Base-by-base conservation (phyloP, 2,888 invertebrate species). In the Drosophila nr. medialis region DNA sequence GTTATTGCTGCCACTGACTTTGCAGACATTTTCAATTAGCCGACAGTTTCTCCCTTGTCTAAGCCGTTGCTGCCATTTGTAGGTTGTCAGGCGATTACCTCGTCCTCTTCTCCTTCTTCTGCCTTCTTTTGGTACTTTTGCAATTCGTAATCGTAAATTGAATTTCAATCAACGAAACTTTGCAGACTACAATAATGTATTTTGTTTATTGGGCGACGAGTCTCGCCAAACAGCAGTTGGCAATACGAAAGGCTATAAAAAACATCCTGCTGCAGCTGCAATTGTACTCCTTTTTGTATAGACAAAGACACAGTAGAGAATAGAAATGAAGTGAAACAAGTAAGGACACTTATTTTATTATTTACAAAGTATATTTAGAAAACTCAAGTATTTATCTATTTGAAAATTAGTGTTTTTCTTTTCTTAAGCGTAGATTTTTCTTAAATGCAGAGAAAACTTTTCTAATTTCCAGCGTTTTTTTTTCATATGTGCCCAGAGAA, bases 1-100 rank as follows among this genome's bases (percentile, higher is more conserved):
- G 38, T 56, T 42, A 42, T 49, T 10, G 49, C 54, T 63, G 45
- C 30, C 54, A 59, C 54, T 63, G 77, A 80, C 70, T 82, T 75
- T 49, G 68, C 72, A 82, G 75, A 82, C 87, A 73, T 71, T 80
- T 89, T 85, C 76, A 89, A 86, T 87, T 87, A 84, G 68, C 59
- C 34, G 42, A 55, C 27, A 29, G 6, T 7, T 24, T 27, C 10
- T 24, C 18, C n/a, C 29, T 76, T 76, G 54, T 34, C 55, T 38
- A 13, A 61, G 29, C 29, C 38, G n/a, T 60, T 68, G 66, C 7
- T 30, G 18, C 24, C 79, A 50, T 66, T 72, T 60, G 55, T 54
- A 50, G 38, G 30, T 64, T 55, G 66, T 66, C 66, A 58, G 75
- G 51, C 45, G 53, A 56, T 65, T 63, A 40, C 32, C 68, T 15